Percentiles rank a stretch among this genome's conserved stretches.
phyloP scores from a whole-genome alignment of 2,113 vertebrate species.

The Paradoxurus hermaphroditus region DNA sequence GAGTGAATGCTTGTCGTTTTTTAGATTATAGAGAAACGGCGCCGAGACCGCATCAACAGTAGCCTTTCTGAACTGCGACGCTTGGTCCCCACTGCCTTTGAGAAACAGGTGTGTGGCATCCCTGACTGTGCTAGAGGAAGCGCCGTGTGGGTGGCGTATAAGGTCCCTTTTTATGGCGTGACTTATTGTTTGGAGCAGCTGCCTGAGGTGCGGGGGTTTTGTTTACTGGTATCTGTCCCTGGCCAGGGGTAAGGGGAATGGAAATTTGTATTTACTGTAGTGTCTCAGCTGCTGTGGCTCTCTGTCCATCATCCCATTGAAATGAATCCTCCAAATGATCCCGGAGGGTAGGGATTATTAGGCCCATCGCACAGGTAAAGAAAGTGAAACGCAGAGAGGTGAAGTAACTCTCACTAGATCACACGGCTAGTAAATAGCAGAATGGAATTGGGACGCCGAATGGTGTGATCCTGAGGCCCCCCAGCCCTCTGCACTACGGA shows the following conservation, averaged over 20 bases:
- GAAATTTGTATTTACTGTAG: neutral
- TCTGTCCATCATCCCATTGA: neutral
- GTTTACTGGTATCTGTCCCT: neutral
- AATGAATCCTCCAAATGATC: neutral
- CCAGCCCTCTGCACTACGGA: neutral
- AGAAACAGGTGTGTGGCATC: slow-evolving; percentile 89
- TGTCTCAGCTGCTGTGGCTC: neutral
- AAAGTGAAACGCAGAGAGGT: neutral
- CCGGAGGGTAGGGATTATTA: neutral
- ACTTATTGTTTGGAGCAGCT: neutral
- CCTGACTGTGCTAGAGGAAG: neutral
- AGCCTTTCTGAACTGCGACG: slow-evolving; percentile 94
- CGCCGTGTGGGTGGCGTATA: neutral
- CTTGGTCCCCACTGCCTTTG: slow-evolving; percentile 93
- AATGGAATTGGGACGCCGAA: neutral
- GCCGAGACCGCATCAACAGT: slow-evolving; percentile 96
- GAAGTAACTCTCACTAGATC: neutral
- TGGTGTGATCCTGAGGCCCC: neutral
- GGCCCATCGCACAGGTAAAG: neutral
- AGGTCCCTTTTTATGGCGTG: neutral
- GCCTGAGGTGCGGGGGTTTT: neutral
- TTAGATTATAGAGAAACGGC: slow-evolving; percentile 96
- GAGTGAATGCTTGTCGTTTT: neutral
- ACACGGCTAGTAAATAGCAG: neutral
- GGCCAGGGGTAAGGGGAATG: neutral